Base-by-base conservation (phyloP, 2,888 invertebrate genomes). In the Amphimallon solstitiale region DNA sequence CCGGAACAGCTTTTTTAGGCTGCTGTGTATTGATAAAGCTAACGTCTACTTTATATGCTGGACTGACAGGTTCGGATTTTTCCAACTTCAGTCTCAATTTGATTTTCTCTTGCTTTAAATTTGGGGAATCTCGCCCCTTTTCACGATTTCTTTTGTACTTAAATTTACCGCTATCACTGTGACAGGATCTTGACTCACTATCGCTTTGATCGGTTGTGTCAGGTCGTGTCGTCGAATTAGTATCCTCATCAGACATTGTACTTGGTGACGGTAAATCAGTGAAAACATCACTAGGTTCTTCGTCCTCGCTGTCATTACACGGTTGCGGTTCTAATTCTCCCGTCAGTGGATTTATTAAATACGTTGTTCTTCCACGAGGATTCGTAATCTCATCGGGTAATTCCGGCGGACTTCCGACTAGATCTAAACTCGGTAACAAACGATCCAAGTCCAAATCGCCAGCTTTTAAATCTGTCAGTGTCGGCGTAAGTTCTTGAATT, bases 321-420 rank as follows among this genome's bases (percentile, higher is more conserved):
- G 89, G 88, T 82, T 92, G 91, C 1, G 91, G 89, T 76, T 95
- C 95, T 76, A 95, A 85, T 78, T 93, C 91, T 40, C 94, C 93
- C 70, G 95, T 95, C 69, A 95, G 85, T 0, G 95, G 95, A 85
- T 95, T 96, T 74, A 95, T 94, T 46, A 95, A 88, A 85, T 92
- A 93, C 83, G 92, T 92, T 76, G 89, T 87, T 80, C 40, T 48
- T 17, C 45, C 63, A 37, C 38, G 38, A 19, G 29, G 62, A 52
- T 61, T 69, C 49, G 65, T 66, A 35, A 85, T 80, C 51, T 77
- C 86, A 80, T 77, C 88, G 75, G 73, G 86, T 75, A 75, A 84
- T 81, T 80, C 87, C 77, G 85, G 84, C 81, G 70, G 85, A 83
- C 71, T 80, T 2, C 84, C 84, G 51, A 84, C 78, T 49, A 89